Conservation (phyloP, 2,888 invertebrate species). For the Dryobota labecula region DNA sequence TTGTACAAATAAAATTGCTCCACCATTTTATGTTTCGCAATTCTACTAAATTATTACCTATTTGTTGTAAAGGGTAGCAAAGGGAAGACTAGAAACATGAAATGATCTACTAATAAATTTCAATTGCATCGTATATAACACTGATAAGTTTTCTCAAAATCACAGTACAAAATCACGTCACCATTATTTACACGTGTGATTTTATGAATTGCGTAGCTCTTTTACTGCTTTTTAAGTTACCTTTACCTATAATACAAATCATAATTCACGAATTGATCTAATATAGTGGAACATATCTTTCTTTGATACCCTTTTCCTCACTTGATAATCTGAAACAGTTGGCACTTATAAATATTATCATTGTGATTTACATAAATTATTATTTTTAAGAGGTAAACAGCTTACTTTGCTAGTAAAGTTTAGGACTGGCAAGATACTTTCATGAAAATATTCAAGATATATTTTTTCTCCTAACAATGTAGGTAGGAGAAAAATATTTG, state of each 20-base stretch:
- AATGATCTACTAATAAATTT: not conserved
- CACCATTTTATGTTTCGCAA: constrained; percentile 75
- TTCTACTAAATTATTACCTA: constrained; percentile 43
- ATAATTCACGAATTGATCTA: not conserved
- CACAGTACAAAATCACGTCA: not conserved
- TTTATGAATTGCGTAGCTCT: constrained; percentile 42
- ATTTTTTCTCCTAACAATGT: not conserved
- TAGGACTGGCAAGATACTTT: not conserved
- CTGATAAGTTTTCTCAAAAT: not conserved
- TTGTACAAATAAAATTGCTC: constrained; percentile 51
- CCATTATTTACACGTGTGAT: constrained; percentile 54
- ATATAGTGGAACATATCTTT: not conserved
- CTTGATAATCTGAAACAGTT: not conserved
- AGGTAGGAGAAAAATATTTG: not conserved
- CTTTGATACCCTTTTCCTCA: not conserved
- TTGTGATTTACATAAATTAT: not conserved
- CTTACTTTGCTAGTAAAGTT: not conserved
- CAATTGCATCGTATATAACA: not conserved
- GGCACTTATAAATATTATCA: not conserved
- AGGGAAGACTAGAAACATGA: not conserved
- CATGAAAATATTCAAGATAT: not conserved
- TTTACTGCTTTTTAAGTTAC: constrained; percentile 1
- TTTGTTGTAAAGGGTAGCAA: constrained; percentile 11
- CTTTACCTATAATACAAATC: not conserved
- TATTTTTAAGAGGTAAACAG: not conserved